phyloP scores from a whole-genome alignment of 1,140 invertebrate species.

The Babylonia areolata region DNA sequence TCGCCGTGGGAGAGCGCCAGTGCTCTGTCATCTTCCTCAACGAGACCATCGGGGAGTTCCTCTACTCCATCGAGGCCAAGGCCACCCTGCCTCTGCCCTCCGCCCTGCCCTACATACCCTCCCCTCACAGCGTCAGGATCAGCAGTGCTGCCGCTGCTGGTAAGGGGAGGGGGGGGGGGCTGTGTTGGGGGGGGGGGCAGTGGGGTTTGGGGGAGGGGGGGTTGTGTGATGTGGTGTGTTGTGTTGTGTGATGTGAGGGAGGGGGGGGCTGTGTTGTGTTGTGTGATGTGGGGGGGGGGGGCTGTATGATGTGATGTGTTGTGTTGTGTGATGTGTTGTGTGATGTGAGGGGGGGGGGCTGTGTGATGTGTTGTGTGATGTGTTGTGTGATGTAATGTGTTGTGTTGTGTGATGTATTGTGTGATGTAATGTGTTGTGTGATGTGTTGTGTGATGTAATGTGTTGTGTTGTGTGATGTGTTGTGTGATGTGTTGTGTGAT shows the following conservation, averaged over 20 bases:
- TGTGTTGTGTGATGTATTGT: no score
- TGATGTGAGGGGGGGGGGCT: no score
- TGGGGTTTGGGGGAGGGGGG: background rate
- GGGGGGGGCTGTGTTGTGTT: background rate
- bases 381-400: no score
- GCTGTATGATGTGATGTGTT: no score
- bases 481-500: no score
- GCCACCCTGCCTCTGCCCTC: constrained; percentile 67
- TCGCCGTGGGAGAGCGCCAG: constrained; percentile 70
- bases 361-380: no score
- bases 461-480: no score
- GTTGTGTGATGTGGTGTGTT: background rate
- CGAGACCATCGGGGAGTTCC: constrained; percentile 74
- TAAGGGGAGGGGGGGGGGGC: constrained; percentile 29
- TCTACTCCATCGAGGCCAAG: constrained; percentile 74
- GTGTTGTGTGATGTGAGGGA: background rate
- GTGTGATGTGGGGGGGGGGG: no score
- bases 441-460: no score
- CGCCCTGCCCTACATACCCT: constrained; percentile 65
- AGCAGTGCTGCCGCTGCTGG: constrained; percentile 72
- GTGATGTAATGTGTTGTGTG: no score
- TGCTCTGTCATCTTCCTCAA: constrained; percentile 74
- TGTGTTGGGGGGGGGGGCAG: no score
- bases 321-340: no score
- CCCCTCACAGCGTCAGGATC: constrained; percentile 65